Conservation (phyloP, 2,797 vertebrate genomes). For the Triplophysa bombifrons region DNA sequence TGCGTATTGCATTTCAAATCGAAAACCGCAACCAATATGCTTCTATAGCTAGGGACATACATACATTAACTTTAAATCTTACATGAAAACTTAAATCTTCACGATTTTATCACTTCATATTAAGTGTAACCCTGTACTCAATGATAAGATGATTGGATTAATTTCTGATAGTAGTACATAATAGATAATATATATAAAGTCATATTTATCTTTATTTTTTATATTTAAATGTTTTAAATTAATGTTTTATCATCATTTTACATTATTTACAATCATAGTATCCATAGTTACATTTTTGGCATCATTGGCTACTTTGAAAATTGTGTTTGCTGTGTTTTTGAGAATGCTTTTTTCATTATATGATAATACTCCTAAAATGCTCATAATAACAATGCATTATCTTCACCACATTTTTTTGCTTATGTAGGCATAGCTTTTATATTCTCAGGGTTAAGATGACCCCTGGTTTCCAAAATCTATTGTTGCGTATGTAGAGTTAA, state of each 20-base stretch:
- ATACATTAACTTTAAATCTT: background rate
- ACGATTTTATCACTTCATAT: slow-evolving; percentile 13
- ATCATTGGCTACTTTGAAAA: background rate
- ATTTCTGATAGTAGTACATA: no score
- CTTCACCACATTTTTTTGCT: background rate
- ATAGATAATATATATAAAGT: background rate
- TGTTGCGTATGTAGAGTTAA: no score
- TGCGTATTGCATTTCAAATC: no score
- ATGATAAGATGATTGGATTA: background rate
- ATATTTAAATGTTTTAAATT: no score
- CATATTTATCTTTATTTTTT: no score
- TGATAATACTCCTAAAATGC: background rate
- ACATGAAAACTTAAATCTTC: background rate
- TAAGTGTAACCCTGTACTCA: slow-evolving; percentile 12
- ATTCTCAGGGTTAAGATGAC: background rate
- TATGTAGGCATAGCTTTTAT: background rate
- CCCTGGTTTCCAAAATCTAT: background rate
- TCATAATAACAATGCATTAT: no score
- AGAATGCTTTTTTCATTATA: background rate
- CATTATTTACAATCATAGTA: background rate
- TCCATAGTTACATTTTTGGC: background rate
- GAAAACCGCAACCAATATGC: no score
- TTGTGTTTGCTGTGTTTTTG: background rate
- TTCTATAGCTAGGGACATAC: background rate
- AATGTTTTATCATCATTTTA: no score